These are phyloP conservation scores for Tachystola acroxantha DNA, from an alignment of 2,888 invertebrate species.

Conservation along the genomic window DNA sequence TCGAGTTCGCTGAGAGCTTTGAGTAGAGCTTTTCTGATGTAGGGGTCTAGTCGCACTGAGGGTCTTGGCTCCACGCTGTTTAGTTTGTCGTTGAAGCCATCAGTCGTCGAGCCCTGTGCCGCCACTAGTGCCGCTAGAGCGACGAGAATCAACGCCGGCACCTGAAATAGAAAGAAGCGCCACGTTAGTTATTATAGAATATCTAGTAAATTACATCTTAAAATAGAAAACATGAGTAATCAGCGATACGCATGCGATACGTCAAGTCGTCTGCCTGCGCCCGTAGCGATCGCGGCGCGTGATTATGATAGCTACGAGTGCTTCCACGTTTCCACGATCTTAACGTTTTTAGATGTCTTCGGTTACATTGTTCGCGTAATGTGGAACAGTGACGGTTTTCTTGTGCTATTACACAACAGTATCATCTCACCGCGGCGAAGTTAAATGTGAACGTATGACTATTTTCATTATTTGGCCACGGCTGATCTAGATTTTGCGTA, in stretches of 20 bases:
- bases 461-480: slow-evolving; percentile 20
- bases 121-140: slow-evolving; percentile 37
- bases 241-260: no score
- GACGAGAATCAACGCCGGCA: slow-evolving; percentile 43
- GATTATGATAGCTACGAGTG: slow-evolving; percentile 26
- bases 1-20: slow-evolving; percentile 88
- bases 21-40: slow-evolving; percentile 85
- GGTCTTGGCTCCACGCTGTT: slow-evolving; percentile 68
- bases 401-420: slow-evolving; percentile 47
- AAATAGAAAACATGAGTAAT: no score
- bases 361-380: slow-evolving; percentile 44
- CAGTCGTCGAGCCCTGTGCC: slow-evolving; percentile 47
- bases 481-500: slow-evolving; percentile 19
- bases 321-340: slow-evolving; percentile 53
- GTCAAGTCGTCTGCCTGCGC: background rate
- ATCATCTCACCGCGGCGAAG: slow-evolving; percentile 20
- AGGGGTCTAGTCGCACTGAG: slow-evolving; percentile 83
- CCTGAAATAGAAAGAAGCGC: slow-evolving; percentile 43
- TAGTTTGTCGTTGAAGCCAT: slow-evolving; percentile 46
- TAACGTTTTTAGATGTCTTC: slow-evolving; percentile 43
- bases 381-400: slow-evolving; percentile 52
- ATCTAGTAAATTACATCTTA: no score
- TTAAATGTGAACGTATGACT: slow-evolving; percentile 18
- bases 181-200: background rate
- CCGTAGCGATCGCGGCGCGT: slow-evolving; percentile 14